A percentile compares a stretch with the other conserved stretches of the same genome.
phyloP scores from a whole-genome alignment of 2,888 invertebrate species.

The Xanthia icteritia region DNA sequence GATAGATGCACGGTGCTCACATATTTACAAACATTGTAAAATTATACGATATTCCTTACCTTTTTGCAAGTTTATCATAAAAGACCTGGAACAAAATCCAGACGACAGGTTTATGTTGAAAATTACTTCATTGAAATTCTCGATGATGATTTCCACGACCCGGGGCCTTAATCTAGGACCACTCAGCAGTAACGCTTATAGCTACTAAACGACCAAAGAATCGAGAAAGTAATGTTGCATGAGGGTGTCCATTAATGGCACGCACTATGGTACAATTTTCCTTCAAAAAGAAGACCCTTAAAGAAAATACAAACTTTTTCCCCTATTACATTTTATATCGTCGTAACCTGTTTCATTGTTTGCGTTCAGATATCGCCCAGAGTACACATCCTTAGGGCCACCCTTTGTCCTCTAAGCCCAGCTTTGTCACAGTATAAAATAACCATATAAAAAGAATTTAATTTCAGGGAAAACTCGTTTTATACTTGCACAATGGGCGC shows the following conservation, averaged over 20 bases:
- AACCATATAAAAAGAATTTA: conserved; percentile 34
- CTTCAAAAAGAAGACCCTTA: not conserved
- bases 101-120: not conserved
- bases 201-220: not conserved
- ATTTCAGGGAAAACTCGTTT: conserved; percentile 24
- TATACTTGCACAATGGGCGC: not conserved
- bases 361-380: conserved; percentile 17
- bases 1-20: no score
- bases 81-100: no score
- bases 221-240: not conserved
- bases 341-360: conserved; percentile 30
- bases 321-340: conserved; percentile 1
- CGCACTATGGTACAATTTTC: not conserved
- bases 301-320: not conserved
- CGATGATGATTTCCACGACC: not conserved
- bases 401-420: conserved; percentile 29
- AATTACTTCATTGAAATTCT: not conserved
- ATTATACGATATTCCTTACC: no score
- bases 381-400: conserved; percentile 5
- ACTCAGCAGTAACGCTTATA: not conserved
- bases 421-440: conserved; percentile 31
- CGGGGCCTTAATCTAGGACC: not conserved
- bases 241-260: not conserved
- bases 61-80: no score
- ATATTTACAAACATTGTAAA: no score